Evolutionary conservation across 2,113 vertebrate genomes (phyloP).

Genomic region (Lophius piscatorius): DNA sequence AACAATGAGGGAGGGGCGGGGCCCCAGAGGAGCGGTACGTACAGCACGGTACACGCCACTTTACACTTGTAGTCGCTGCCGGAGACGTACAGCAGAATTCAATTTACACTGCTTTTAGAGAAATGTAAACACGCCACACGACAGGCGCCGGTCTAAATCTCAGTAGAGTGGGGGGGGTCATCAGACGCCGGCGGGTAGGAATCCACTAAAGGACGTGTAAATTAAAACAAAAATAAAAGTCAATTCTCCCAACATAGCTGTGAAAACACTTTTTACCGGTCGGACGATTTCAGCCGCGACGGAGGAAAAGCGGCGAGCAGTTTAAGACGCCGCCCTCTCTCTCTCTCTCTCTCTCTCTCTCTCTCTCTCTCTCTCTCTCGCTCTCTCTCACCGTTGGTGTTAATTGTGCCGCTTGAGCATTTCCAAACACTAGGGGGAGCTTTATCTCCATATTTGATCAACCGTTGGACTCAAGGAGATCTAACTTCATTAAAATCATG

Average conservation of each 20-base stretch:
- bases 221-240: conserved; percentile 53
- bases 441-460: no score
- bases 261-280: conserved; percentile 53
- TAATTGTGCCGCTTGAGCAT: no score
- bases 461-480: no score
- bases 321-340: no score
- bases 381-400: no score
- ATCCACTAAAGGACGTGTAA: conserved; percentile 62
- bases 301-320: conserved; percentile 1
- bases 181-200: conserved; percentile 34
- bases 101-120: conserved; percentile 82
- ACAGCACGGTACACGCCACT: conserved; percentile 78
- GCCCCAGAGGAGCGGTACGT: conserved; percentile 63
- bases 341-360: no score
- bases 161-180: conserved; percentile 48
- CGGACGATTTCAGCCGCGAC: conserved; percentile 19
- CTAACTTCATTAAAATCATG: no score
- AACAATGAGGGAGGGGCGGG: conserved; percentile 61
- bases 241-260: conserved; percentile 46
- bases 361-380: no score
- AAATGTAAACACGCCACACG: conserved; percentile 75
- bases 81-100: conserved; percentile 75
- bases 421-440: no score
- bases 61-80: conserved; percentile 79
- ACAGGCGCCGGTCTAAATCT: conserved; percentile 60